Conservation (phyloP, 2,113 vertebrate genomes). For the Larimichthys polyactis region DNA sequence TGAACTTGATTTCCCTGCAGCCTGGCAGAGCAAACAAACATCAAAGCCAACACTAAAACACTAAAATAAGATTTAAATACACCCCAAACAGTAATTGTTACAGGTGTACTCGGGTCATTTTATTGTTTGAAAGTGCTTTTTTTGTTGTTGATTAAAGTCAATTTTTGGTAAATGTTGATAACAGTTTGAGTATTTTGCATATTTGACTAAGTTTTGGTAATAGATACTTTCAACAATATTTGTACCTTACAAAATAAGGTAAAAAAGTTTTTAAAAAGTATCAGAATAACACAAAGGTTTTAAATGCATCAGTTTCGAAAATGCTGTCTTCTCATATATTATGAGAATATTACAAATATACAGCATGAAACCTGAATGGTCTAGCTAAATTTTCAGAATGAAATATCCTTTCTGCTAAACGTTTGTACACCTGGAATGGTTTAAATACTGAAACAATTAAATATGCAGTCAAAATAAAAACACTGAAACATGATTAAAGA, state of each 20-base stretch:
- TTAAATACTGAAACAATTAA: neutral
- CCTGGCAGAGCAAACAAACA: neutral
- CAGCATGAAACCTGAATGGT: neutral
- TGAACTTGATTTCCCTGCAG: slow-evolving; percentile 19
- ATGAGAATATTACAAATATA: neutral
- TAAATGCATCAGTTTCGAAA: neutral
- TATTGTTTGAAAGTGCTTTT: neutral
- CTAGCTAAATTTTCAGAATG: too few relatives aligned
- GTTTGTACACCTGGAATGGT: neutral
- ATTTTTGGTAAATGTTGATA: neutral
- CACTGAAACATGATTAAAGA: neutral
- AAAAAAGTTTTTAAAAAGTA: too few relatives aligned
- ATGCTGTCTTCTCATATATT: neutral
- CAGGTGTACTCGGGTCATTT: neutral
- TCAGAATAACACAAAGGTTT: neutral
- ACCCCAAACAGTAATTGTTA: neutral
- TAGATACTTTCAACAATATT: too few relatives aligned
- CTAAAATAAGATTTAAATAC: too few relatives aligned
- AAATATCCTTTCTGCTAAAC: too few relatives aligned
- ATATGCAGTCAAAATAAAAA: neutral
- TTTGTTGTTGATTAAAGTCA: neutral
- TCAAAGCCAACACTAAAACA: neutral
- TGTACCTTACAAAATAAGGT: too few relatives aligned
- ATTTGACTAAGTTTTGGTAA: neutral
- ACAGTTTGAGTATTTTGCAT: neutral